Percentiles rank a stretch among this genome's conserved stretches.
Conservation (phyloP, 2,113 vertebrate genomes). For the Thunnus thynnus region DNA sequence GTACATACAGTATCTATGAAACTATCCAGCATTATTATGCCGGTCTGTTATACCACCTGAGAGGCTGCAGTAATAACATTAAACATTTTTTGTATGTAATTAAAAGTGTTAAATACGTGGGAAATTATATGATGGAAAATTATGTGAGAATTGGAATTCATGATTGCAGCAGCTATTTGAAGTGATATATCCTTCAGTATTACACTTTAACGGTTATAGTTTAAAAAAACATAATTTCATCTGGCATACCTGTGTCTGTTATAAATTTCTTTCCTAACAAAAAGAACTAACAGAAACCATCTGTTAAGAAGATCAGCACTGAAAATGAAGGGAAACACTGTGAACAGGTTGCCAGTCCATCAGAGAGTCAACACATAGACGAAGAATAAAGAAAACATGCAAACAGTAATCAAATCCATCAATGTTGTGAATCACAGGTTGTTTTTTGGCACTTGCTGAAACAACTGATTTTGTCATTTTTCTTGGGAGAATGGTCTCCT, state of each 20-base stretch:
- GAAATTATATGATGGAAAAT: neutral
- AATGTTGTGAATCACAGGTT: neutral
- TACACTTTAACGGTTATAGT: neutral
- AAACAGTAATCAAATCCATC: conserved; percentile 10
- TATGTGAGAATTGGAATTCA: neutral
- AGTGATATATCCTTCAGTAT: neutral
- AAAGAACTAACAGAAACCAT: neutral
- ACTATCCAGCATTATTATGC: neutral
- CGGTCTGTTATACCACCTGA: neutral
- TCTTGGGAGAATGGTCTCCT: too few relatives aligned
- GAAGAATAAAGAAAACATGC: neutral
- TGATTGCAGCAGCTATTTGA: conserved; percentile 7
- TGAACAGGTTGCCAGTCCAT: neutral
- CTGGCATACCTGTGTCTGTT: neutral
- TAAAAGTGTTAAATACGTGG: neutral
- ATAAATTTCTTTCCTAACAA: neutral
- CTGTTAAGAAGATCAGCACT: neutral
- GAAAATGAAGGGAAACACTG: neutral
- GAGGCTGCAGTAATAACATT: neutral
- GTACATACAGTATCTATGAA: neutral
- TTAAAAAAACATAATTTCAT: neutral
- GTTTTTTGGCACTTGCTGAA: too few relatives aligned
- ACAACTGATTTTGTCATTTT: too few relatives aligned
- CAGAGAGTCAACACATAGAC: neutral
- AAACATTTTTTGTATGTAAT: conserved; percentile 7